Percentiles rank a stretch among this genome's conserved stretches.
Evolutionary conservation across 2,797 vertebrate genomes (phyloP).

Genomic region (Pangasius djambal): DNA sequence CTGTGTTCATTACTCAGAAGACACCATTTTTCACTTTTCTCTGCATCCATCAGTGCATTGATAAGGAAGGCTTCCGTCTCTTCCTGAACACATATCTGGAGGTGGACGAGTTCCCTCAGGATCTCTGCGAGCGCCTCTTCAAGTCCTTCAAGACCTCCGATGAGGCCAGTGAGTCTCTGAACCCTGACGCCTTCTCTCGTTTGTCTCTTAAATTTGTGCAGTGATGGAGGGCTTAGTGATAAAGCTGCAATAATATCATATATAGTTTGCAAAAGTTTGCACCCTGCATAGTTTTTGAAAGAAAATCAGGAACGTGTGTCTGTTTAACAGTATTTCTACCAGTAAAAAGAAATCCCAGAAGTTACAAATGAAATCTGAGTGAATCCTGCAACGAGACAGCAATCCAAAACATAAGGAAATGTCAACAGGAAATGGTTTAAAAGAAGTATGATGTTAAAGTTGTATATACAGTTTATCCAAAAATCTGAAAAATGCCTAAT

Average conservation of each 20-base stretch:
- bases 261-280: background rate
- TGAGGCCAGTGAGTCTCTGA: slow-evolving; percentile 67
- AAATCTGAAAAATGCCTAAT: background rate
- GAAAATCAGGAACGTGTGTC: background rate
- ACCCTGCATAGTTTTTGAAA: background rate
- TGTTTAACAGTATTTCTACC: background rate
- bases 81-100: slow-evolving; percentile 91
- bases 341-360: background rate
- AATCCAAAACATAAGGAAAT: background rate
- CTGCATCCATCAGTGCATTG: slow-evolving; percentile 77
- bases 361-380: background rate
- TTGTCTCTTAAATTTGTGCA: background rate
- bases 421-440: background rate
- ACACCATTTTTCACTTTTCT: background rate
- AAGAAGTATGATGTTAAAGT: background rate
- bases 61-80: slow-evolving; percentile 85
- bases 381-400: background rate
- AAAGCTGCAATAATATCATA: background rate
- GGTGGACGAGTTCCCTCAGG: slow-evolving; percentile 80
- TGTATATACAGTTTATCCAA: background rate
- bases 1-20: slow-evolving; percentile 7
- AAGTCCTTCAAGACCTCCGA: slow-evolving; percentile 84
- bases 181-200: background rate
- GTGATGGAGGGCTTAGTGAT: background rate
- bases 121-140: slow-evolving; percentile 86